These are phyloP conservation scores for Poeciliopsis gracilis DNA, from an alignment of 2,797 vertebrate genomes.

Conservation along the genomic window DNA sequence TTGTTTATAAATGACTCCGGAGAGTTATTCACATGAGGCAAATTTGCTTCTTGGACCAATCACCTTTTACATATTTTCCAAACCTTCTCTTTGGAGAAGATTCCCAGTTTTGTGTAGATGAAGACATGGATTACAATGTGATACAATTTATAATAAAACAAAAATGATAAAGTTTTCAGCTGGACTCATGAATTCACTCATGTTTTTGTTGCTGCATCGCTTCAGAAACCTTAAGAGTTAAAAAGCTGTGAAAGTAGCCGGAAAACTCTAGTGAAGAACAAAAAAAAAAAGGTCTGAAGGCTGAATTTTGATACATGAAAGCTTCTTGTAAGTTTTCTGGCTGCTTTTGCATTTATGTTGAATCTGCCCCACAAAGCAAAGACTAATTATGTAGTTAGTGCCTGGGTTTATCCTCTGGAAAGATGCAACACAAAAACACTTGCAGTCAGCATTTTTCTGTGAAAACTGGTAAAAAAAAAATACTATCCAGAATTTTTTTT, in stretches of 20 bases:
- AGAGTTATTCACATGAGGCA: constrained; percentile 22
- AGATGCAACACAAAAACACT: constrained; percentile 31
- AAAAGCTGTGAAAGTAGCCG: neutral
- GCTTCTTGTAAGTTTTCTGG: constrained; percentile 19
- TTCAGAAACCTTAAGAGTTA: neutral
- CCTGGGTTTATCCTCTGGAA: constrained; percentile 13
- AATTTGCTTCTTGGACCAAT: constrained; percentile 20
- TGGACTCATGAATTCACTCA: neutral
- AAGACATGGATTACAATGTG: neutral
- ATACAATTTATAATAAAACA: constrained; percentile 1
- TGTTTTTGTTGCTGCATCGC: constrained; percentile 2
- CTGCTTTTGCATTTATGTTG: constrained; percentile 24
- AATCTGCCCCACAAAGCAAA: constrained; percentile 29
- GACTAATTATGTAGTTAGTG: constrained; percentile 45
- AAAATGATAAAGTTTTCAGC: neutral
- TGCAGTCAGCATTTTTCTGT: constrained; percentile 24
- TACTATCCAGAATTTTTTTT: constrained; percentile 7
- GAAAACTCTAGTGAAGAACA: neutral
- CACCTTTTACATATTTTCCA: constrained; percentile 14
- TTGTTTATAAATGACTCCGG: constrained; percentile 30
- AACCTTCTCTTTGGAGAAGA: neutral
- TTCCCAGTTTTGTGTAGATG: neutral
- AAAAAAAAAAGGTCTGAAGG: constrained; percentile 19
- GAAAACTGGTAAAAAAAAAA: constrained; percentile 22
- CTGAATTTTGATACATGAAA: constrained; percentile 23